Base-by-base conservation (phyloP, 1,140 invertebrate genomes). In the Tetramorium simillimum region DNA sequence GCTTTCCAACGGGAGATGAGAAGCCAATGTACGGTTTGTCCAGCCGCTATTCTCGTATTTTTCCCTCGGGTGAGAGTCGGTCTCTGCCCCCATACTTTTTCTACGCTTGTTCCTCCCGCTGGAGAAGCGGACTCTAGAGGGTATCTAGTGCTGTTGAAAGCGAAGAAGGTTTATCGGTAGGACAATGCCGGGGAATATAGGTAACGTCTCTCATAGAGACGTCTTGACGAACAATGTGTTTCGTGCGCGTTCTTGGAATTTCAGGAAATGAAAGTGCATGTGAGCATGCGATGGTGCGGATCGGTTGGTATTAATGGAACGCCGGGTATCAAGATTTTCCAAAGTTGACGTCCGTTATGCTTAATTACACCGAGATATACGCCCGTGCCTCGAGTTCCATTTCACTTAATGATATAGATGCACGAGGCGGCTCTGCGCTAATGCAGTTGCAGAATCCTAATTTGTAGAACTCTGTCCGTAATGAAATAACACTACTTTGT, bases 321-420 rank as follows among this genome's bases (percentile, higher is more conserved):
- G 56, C 24, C 21, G 62, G 43, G 60, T 90, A 90, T 90, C 88
- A 90, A 90, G 88, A 90, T 89, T 90, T 90, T 86, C 88, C 76
- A 75, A 53, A 33, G 60, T 60, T 33, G 76, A 89, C 80, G 80
- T 84, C 24, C 80, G 80, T 84, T 84, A 73, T 73, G 80, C 80
- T 84, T 84, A 84, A 84, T 84, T 84, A 84, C 80, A 60, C 67
- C 80, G 80, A 60, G 80, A 84, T 84, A 73, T 84, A 75, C 40
- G 18, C 53, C 21, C 37, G 21, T 18, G 24, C 69, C 53, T 40
- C 53, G 69, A 84, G 80, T 75, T 84, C 56, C 53, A 84, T 84
- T 84, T 84, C 80, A 84, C 69, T 84, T 84, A 75, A 75, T 75
- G 80, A 84, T 84, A 75, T 84, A 84, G 69, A 75, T 75, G 80